Percentiles rank a stretch among this genome's conserved stretches.
These are phyloP conservation scores for Ornithoptera alexandrae DNA, from an alignment of 2,888 invertebrate genomes.

Conservation along the genomic window DNA sequence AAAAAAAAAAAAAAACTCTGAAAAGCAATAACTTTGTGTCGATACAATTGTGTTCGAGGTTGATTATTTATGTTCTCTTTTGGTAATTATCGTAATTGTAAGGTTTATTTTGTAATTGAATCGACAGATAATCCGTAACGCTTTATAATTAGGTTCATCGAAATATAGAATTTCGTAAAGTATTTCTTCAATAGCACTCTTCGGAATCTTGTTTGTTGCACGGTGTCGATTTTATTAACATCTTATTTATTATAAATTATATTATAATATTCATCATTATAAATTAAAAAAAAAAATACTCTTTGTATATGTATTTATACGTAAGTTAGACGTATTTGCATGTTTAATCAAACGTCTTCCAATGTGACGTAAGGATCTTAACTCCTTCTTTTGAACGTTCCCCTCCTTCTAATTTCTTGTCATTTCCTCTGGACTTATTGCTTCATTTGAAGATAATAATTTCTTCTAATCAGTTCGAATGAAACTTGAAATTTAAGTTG, in stretches of 20 bases:
- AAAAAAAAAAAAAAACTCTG: slow-evolving; percentile 8
- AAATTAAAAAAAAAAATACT: slow-evolving; percentile 42
- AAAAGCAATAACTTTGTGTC: slow-evolving; percentile 30
- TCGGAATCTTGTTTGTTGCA: slow-evolving; percentile 65
- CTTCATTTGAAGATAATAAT: slow-evolving; percentile 36
- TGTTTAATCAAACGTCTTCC: slow-evolving; percentile 79
- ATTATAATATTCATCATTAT: slow-evolving; percentile 44
- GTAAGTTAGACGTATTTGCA: slow-evolving; percentile 73
- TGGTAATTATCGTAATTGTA: slow-evolving; percentile 47
- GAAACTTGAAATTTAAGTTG: slow-evolving; percentile 16
- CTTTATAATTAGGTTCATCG: slow-evolving; percentile 79
- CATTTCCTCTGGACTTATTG: slow-evolving; percentile 29
- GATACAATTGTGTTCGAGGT: slow-evolving; percentile 13
- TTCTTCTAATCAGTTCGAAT: slow-evolving; percentile 22
- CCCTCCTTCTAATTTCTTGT: neutral
- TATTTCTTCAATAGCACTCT: slow-evolving; percentile 63
- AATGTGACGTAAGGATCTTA: slow-evolving; percentile 69
- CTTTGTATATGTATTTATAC: slow-evolving; percentile 51
- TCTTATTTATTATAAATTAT: slow-evolving; percentile 43
- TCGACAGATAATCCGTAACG: slow-evolving; percentile 73
- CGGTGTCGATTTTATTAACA: slow-evolving; percentile 44
- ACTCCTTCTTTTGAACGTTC: slow-evolving; percentile 25
- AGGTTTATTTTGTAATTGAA: slow-evolving; percentile 59
- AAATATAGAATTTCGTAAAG: slow-evolving; percentile 72
- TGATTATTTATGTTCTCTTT: slow-evolving; percentile 32